phyloP scores from a whole-genome alignment of 2,797 vertebrate species.

The Botia almorhae region DNA sequence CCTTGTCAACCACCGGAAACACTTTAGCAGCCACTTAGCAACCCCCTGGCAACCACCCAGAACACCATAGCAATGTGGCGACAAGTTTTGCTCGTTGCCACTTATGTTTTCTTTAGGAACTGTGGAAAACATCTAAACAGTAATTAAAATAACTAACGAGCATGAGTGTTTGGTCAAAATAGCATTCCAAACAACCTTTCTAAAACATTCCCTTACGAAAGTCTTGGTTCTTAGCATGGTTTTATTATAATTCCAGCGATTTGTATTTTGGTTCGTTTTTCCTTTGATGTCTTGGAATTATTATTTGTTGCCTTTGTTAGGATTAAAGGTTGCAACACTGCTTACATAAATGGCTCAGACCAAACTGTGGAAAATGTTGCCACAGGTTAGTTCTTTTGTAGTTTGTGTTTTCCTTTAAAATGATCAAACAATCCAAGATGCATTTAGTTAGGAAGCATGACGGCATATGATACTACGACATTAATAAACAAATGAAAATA shows the following conservation, averaged over 20 bases:
- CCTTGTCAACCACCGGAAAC: background rate
- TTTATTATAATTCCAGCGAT: conserved; percentile 32
- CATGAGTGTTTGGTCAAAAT: background rate
- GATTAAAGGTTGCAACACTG: conserved; percentile 47
- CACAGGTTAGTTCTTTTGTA: conserved; percentile 2
- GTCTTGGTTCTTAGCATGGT: background rate
- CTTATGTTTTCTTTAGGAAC: too few species aligned
- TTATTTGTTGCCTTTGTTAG: conserved; percentile 34
- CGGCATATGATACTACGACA: background rate
- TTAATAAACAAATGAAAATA: too few species aligned
- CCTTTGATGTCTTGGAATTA: conserved; percentile 37
- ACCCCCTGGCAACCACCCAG: background rate
- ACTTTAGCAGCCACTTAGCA: background rate
- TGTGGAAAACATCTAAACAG: too few species aligned
- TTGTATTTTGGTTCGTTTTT: background rate
- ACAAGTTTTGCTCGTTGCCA: background rate
- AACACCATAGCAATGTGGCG: background rate
- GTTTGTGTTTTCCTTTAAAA: background rate
- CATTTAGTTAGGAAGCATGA: background rate
- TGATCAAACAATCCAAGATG: background rate
- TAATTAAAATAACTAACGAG: too few species aligned
- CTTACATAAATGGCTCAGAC: conserved; percentile 57
- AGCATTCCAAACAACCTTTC: background rate
- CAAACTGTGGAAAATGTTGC: conserved; percentile 31
- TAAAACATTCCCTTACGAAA: background rate